Conservation (phyloP, 2,888 invertebrate species). For the Lasioglossum villosulum region DNA sequence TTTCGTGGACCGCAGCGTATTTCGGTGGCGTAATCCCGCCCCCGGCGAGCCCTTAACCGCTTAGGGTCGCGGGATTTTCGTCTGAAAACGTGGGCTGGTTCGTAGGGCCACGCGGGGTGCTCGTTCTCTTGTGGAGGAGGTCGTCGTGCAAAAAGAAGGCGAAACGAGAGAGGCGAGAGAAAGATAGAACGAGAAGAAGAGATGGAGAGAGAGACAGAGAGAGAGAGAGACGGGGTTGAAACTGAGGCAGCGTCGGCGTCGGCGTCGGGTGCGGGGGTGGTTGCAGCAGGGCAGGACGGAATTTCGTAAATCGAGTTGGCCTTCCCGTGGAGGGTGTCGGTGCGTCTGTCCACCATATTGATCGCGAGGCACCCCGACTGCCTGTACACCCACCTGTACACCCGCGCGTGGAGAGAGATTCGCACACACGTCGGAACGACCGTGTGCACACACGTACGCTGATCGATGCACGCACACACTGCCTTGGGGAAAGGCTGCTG, state of each 20-base stretch:
- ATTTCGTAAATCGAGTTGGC: constrained; percentile 78
- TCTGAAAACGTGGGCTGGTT: not conserved
- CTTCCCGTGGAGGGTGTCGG: constrained; percentile 79
- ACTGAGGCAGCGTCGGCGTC: not conserved
- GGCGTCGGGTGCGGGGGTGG: constrained; percentile 13
- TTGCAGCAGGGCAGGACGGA: constrained; percentile 52
- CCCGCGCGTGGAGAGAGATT: not conserved
- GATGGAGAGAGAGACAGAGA: not conserved
- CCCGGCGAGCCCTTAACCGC: constrained; percentile 3
- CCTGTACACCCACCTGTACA: constrained; percentile 57
- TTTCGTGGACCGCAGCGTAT: not conserved
- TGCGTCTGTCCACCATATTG: constrained; percentile 84
- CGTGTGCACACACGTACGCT: constrained; percentile 19
- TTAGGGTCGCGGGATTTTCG: constrained; percentile 2
- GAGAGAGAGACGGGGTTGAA: not conserved
- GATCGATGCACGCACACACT: constrained; percentile 40
- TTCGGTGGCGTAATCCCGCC: not conserved
- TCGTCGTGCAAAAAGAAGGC: not conserved
- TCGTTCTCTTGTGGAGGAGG: not conserved
- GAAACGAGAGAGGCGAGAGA: not conserved
- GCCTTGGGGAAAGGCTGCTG: not conserved
- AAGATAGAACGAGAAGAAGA: not conserved
- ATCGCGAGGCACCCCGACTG: constrained; percentile 80
- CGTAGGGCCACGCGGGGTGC: not conserved
- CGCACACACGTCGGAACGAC: constrained; percentile 8